Percentiles rank a stretch among this genome's conserved stretches.
Conservation (phyloP, 2,888 invertebrate species). For the Selenia dentaria region DNA sequence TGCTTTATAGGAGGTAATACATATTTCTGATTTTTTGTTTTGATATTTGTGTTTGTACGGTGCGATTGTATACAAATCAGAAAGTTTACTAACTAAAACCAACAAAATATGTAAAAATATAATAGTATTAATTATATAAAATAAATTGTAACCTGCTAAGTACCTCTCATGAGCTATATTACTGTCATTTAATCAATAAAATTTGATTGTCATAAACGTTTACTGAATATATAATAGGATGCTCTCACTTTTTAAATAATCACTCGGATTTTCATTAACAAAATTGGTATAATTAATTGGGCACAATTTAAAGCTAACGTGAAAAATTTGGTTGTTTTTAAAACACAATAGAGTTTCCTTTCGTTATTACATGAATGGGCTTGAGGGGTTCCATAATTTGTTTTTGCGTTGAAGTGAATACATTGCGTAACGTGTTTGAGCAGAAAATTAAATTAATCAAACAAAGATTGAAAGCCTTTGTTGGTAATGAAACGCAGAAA, state of each 20-base stretch:
- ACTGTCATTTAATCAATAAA: too few species aligned
- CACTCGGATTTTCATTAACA: slow-evolving; percentile 19
- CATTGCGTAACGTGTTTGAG: slow-evolving; percentile 24
- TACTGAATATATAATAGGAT: too few species aligned
- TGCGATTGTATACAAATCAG: too few species aligned
- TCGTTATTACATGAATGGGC: slow-evolving; percentile 20
- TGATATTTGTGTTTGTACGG: too few species aligned
- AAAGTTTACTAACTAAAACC: too few species aligned
- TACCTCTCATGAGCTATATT: too few species aligned
- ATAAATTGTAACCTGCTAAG: too few species aligned
- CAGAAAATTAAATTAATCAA: slow-evolving; percentile 25
- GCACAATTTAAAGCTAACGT: slow-evolving; percentile 16
- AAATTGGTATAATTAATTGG: slow-evolving; percentile 27
- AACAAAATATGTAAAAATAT: too few species aligned
- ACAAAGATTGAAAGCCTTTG: slow-evolving; percentile 19
- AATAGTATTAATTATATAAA: too few species aligned
- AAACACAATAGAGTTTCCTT: slow-evolving; percentile 24
- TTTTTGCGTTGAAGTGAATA: slow-evolving; percentile 24
- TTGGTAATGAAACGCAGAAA: slow-evolving; percentile 7
- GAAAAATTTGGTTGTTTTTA: slow-evolving; percentile 23
- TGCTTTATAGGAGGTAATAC: slow-evolving; percentile 1
- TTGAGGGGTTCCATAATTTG: slow-evolving; percentile 25
- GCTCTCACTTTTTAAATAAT: slow-evolving; percentile 17
- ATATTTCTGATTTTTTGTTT: too few species aligned
- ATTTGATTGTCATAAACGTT: too few species aligned